These are phyloP conservation scores for Leistus spinibarbis DNA, from an alignment of 2,888 invertebrate genomes.

Conservation along the genomic window DNA sequence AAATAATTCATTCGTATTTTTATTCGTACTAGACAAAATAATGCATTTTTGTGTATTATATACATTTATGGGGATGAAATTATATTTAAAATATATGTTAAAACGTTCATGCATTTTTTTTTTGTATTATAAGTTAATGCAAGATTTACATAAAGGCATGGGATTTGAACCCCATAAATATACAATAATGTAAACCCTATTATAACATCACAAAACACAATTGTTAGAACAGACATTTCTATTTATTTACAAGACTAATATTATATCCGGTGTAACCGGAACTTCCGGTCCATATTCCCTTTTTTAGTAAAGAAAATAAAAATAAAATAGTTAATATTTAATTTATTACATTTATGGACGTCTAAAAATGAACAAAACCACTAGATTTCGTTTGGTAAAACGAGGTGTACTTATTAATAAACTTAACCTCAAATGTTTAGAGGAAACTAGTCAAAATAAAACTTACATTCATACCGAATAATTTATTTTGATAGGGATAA, in stretches of 20 bases:
- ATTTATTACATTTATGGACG: background rate
- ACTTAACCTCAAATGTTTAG: background rate
- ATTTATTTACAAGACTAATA: conserved; percentile 26
- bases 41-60: conserved; percentile 33
- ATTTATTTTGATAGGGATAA: background rate
- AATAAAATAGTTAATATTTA: background rate
- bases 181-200: conserved; percentile 36
- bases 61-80: conserved; percentile 33
- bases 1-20: conserved; percentile 28
- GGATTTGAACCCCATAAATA: conserved; percentile 17
- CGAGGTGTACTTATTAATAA: background rate
- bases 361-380: background rate
- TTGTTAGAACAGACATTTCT: conserved; percentile 32
- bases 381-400: background rate
- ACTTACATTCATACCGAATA: background rate
- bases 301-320: background rate
- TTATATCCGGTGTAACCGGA: conserved; percentile 18
- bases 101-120: conserved; percentile 35
- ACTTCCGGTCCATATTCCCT: conserved; percentile 12
- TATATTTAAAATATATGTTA: conserved; percentile 37
- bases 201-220: conserved; percentile 39
- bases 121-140: conserved; percentile 31
- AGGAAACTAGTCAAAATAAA: background rate
- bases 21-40: conserved; percentile 17
- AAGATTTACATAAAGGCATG: conserved; percentile 38